A percentile compares a stretch with the other conserved stretches of the same genome.
Conservation (phyloP, 2,888 invertebrate genomes). For the Netelia inedita region DNA sequence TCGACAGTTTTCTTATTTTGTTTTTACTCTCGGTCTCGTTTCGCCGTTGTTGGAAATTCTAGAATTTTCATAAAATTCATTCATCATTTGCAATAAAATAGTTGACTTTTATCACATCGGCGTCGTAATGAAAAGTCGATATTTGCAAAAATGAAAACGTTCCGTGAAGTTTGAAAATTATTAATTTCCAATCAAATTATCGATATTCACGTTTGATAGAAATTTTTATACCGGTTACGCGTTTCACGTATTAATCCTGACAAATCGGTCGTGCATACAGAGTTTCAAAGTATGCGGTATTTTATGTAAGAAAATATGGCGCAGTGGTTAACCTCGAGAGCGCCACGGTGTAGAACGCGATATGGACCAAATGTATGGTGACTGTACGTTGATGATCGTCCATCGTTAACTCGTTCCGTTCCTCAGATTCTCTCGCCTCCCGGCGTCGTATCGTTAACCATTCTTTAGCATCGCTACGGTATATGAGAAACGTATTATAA, state of each 20-base stretch:
- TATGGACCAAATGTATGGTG: constrained; percentile 30
- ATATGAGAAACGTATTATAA: neutral
- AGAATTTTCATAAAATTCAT: neutral
- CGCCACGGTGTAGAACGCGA: constrained; percentile 16
- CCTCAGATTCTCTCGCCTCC: constrained; percentile 29
- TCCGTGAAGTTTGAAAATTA: no score
- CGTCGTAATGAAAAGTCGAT: no score
- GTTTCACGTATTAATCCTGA: constrained; percentile 50
- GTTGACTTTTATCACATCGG: neutral
- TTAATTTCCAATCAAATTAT: no score
- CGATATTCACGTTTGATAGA: no score
- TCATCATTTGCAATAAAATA: neutral
- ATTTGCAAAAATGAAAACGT: no score
- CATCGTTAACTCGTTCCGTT: constrained; percentile 54
- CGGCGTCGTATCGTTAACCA: constrained; percentile 57
- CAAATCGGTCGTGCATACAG: constrained; percentile 58
- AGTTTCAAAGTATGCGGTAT: constrained; percentile 40
- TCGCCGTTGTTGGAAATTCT: constrained; percentile 4
- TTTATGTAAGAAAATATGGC: neutral
- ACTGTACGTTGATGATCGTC: constrained; percentile 35
- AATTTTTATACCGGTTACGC: constrained; percentile 29
- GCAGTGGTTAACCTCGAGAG: constrained; percentile 39
- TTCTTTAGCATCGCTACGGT: constrained; percentile 42
- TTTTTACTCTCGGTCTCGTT: constrained; percentile 20
- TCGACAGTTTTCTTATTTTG: constrained; percentile 4